A percentile compares a stretch with the other conserved stretches of the same genome.
Evolutionary conservation across 1,140 invertebrate genomes (phyloP).

Genomic region (Semibalanus balanoides): DNA sequence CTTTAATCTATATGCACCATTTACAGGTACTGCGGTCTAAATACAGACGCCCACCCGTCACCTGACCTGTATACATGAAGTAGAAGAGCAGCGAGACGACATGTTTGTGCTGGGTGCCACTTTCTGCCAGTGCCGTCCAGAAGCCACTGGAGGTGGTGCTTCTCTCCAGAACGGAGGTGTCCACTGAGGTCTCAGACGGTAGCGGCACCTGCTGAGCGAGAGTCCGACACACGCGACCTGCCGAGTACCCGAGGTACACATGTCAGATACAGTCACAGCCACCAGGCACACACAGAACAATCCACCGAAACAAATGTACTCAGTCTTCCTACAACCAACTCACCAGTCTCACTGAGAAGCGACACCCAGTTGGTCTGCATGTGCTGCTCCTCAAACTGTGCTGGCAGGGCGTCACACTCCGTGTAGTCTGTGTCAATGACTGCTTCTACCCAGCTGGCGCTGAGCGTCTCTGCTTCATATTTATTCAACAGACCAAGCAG

Average conservation of each 20-base stretch:
- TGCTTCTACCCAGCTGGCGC: constrained; percentile 34
- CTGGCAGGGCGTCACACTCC: constrained; percentile 31
- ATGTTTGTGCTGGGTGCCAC: constrained; percentile 33
- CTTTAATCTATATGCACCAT: too few species aligned
- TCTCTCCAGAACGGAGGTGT: constrained; percentile 8
- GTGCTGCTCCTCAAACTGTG: constrained; percentile 31
- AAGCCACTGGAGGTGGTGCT: constrained; percentile 27
- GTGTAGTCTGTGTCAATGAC: constrained; percentile 37
- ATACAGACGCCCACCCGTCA: too few species aligned
- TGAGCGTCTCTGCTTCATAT: constrained; percentile 29
- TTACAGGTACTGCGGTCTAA: too few species aligned
- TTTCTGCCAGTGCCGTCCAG: constrained; percentile 37
- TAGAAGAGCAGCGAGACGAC: constrained; percentile 38
- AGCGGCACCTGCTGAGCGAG: constrained; percentile 17
- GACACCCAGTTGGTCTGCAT: constrained; percentile 28
- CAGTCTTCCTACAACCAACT: too few species aligned
- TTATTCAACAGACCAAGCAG: constrained; percentile 22
- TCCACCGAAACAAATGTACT: too few species aligned
- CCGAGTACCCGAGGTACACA: neutral
- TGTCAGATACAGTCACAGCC: too few species aligned
- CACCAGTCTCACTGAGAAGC: constrained; percentile 27
- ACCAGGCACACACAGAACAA: too few species aligned
- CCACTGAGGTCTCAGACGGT: constrained; percentile 14
- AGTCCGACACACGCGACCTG: constrained; percentile 17
- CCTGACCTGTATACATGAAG: constrained; percentile 32